Evolutionary conservation across 2,888 invertebrate species (phyloP), one percentile per base, ranked within the genome.

Genomic region (Teleiodes luculella): DNA sequence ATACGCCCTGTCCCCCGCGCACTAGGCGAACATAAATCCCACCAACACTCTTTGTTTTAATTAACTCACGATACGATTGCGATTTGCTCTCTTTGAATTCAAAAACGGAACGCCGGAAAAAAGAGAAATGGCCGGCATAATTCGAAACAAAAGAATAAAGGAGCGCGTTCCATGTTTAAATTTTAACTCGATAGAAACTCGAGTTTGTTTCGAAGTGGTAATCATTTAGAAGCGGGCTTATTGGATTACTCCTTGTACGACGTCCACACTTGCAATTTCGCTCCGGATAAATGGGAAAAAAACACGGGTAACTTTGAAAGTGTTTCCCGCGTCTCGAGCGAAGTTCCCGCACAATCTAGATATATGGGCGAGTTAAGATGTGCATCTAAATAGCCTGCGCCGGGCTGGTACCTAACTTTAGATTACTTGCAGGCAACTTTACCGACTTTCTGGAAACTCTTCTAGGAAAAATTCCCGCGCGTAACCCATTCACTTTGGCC

Each of bases 331-430:
- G 65, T 63, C 64, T 67, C 66, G 67, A 66, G 65, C 68, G 68
- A 76, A 83, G 62, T 81, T 81, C 65, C 67, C 70, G 72, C 77
- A 79, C 86, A 87, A 88, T 87, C 86, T 85, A 88, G 88, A 88
- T 88, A 86, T 87, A 89, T 85, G 81, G 79, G 71, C 74, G 78
- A 85, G 87, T 88, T 88, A 86, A 88, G 88, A 89, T 89, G 88
- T 84, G 84, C 88, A 87, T 88, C 89, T 88, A 88, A 88, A 89
- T 87, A 86, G 88, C 87, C 79, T 81, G 83, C 79, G 86, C 84
- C 78, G 79, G 80, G 78, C 72, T 82, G 83, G 81, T 82, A 86
- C 83, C 86, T 81, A 89, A 89, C 80, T 89, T 88, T 89, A 89
- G 88, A 89, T 89, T 89, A 88, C 89, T 89, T 87, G 84, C 87